Percentiles rank a stretch among this genome's conserved stretches.
Conservation (phyloP, 2,113 vertebrate species). For the Onychostruthus taczanowskii region DNA sequence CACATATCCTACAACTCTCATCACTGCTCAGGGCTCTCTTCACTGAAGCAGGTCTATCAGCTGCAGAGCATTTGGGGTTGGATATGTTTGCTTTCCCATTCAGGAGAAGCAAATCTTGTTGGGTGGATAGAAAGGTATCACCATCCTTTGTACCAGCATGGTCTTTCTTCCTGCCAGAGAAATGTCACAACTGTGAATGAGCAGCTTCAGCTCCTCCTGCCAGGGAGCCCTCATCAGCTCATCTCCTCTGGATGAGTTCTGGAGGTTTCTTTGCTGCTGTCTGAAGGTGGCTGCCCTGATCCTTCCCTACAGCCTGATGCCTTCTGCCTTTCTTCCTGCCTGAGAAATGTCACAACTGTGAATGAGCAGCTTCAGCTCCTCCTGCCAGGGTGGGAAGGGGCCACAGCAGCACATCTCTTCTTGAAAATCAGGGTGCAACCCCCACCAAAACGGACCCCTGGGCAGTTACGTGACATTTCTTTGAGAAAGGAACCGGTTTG, state of each 20-base stretch:
- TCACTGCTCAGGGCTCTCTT: background rate
- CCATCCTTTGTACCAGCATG: background rate
- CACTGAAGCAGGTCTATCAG: background rate
- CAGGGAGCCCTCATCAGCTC: no score
- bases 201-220: no score
- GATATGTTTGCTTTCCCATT: background rate
- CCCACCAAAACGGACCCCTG: accelerated
- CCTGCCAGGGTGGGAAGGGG: background rate
- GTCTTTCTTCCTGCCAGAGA: no score
- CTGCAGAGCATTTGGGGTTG: background rate
- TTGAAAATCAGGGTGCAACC: background rate
- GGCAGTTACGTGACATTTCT: background rate
- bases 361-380: background rate
- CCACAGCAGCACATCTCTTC: background rate
- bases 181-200: no score
- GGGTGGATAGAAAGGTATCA: background rate
- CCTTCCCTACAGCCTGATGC: background rate
- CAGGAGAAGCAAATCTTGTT: background rate
- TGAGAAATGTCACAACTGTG: background rate
- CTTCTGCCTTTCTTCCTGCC: background rate
- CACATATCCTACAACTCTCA: background rate
- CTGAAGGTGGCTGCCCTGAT: background rate
- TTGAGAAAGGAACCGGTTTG: conserved; percentile 4
- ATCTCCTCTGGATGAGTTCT: background rate
- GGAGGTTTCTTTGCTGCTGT: background rate